A percentile compares a stretch with the other conserved stretches of the same genome.
Evolutionary conservation across 2,888 invertebrate species (phyloP).

Genomic region (Andrena fulva): DNA sequence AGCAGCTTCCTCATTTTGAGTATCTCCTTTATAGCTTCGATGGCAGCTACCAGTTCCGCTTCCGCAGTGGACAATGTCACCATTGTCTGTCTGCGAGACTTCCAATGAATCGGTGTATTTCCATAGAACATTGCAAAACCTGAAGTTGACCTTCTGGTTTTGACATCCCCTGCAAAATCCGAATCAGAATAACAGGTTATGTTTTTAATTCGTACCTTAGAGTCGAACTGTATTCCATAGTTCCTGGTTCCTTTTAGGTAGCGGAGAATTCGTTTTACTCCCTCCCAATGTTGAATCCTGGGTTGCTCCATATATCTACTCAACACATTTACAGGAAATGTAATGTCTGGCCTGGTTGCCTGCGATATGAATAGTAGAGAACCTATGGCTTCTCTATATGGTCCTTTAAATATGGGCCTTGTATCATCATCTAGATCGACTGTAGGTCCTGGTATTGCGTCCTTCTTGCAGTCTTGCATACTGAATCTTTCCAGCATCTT

Average conservation of each 20-base stretch:
- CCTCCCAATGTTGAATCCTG: background rate
- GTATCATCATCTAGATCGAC: background rate
- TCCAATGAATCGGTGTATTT: background rate
- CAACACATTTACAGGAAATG: background rate
- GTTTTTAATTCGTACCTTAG: background rate
- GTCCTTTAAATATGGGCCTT: background rate
- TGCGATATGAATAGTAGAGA: background rate
- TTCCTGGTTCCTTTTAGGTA: background rate
- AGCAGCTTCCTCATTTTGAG: background rate
- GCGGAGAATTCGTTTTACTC: background rate
- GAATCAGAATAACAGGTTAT: background rate
- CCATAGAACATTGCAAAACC: background rate
- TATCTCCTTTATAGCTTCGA: background rate
- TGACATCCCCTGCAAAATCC: background rate
- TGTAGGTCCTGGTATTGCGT: background rate
- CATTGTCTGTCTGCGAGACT: background rate
- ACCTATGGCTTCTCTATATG: background rate
- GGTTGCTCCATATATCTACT: background rate
- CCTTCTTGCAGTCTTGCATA: background rate
- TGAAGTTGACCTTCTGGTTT: background rate
- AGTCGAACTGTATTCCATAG: background rate
- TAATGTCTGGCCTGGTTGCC: background rate
- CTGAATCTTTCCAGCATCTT: background rate
- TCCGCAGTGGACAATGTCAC: background rate
- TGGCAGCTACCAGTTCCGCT: background rate